Evolutionary conservation across 2,888 invertebrate species (phyloP).

Genomic region (Erynnis tages): DNA sequence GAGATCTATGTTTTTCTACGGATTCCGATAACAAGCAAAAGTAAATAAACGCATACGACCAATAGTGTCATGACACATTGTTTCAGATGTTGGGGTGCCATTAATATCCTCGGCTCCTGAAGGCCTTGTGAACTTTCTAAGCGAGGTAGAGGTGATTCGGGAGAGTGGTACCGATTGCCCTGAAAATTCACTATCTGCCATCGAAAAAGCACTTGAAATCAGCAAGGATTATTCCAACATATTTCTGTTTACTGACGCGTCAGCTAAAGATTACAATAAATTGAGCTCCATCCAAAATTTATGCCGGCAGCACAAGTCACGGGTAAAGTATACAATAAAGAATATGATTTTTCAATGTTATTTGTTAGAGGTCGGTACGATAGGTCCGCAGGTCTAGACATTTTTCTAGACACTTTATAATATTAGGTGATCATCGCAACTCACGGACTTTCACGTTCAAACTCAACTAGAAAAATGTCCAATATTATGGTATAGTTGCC

Average conservation of each 20-base stretch:
- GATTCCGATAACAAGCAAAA: too few relatives aligned
- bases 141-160: slow-evolving; percentile 37
- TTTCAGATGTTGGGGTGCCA: slow-evolving; percentile 36
- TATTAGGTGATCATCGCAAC: too few relatives aligned
- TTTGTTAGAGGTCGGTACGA: too few relatives aligned
- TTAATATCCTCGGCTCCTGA: slow-evolving; percentile 24
- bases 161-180: slow-evolving; percentile 45
- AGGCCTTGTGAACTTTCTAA: slow-evolving; percentile 28
- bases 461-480: too few relatives aligned
- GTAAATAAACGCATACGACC: too few relatives aligned
- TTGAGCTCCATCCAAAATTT: slow-evolving; percentile 35
- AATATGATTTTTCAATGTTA: too few relatives aligned
- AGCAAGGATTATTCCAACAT: slow-evolving; percentile 49
- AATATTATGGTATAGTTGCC: too few relatives aligned
- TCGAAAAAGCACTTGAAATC: slow-evolving; percentile 47
- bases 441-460: too few relatives aligned
- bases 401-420: too few relatives aligned
- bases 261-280: slow-evolving; percentile 42
- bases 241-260: slow-evolving; percentile 61
- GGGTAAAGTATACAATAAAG: too few relatives aligned
- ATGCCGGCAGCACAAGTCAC: slow-evolving; percentile 35
- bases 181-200: slow-evolving; percentile 54
- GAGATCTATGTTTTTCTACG: too few relatives aligned
- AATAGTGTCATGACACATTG: neutral
- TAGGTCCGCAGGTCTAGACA: too few relatives aligned